Percentiles rank a stretch among this genome's conserved stretches.
phyloP scores from a whole-genome alignment of 2,113 vertebrate species.

The Pantherophis guttatus region DNA sequence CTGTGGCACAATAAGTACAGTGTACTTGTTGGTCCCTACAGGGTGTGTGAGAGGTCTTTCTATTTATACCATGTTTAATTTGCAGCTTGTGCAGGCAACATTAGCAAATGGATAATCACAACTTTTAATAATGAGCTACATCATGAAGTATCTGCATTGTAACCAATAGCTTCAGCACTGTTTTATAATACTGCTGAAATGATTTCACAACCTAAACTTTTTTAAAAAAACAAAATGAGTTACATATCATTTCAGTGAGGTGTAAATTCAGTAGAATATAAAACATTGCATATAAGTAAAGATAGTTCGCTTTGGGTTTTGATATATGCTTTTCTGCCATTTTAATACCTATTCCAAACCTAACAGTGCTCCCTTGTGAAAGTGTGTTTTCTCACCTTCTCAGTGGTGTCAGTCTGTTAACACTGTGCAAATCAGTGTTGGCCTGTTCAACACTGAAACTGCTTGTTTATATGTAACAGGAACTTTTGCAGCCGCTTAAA shows the following conservation, averaged over 20 bases:
- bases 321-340: not conserved
- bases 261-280: conserved; percentile 8
- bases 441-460: not conserved
- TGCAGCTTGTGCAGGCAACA: not conserved
- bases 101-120: conserved; percentile 51
- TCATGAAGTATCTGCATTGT: conserved; percentile 49
- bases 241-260: conserved; percentile 12
- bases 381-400: not conserved
- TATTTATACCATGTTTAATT: conserved; percentile 51
- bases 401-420: not conserved
- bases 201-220: conserved; percentile 41
- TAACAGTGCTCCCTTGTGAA: not conserved
- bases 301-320: conserved; percentile 21
- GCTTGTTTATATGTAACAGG: not conserved
- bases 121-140: conserved; percentile 48
- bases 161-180: conserved; percentile 41
- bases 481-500: conserved; percentile 19
- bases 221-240: not conserved
- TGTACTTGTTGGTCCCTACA: not conserved
- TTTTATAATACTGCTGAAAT: conserved; percentile 29
- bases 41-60: conserved; percentile 22
- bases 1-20: conserved; percentile 17
- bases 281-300: not conserved
- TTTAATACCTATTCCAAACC: not conserved
- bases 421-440: not conserved